phyloP scores from a whole-genome alignment of 2,113 vertebrate species.

The Heteronetta atricapilla region DNA sequence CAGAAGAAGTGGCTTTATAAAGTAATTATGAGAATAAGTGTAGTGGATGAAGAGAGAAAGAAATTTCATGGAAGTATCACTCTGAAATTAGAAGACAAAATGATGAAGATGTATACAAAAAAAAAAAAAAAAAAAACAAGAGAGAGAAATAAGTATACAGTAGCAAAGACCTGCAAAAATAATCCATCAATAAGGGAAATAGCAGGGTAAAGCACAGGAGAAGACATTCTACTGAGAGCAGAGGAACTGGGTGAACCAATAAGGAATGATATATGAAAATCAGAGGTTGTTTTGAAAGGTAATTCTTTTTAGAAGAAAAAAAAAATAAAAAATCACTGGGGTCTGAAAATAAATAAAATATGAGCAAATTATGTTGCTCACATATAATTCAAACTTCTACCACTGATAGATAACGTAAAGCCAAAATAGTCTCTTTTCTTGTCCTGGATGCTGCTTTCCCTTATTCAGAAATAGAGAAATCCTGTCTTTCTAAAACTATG shows the following conservation, averaged over 20 bases:
- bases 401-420: neutral
- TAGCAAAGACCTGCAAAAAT: neutral
- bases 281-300: neutral
- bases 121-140: neutral
- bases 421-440: neutral
- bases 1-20: neutral
- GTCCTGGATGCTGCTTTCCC: neutral
- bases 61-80: neutral
- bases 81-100: neutral
- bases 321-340: neutral
- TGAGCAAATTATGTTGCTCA: neutral
- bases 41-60: neutral
- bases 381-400: neutral
- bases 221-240: neutral
- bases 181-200: neutral
- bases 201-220: neutral
- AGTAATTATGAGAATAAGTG: neutral
- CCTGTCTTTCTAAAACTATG: neutral
- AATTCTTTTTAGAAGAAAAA: neutral
- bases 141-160: neutral
- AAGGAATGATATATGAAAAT: neutral
- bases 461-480: neutral
- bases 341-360: neutral
- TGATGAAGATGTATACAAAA: neutral
- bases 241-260: neutral